A percentile compares a stretch with the other conserved stretches of the same genome.
Conservation (phyloP, 2,797 vertebrate species). For the Sebastes nivosus region DNA sequence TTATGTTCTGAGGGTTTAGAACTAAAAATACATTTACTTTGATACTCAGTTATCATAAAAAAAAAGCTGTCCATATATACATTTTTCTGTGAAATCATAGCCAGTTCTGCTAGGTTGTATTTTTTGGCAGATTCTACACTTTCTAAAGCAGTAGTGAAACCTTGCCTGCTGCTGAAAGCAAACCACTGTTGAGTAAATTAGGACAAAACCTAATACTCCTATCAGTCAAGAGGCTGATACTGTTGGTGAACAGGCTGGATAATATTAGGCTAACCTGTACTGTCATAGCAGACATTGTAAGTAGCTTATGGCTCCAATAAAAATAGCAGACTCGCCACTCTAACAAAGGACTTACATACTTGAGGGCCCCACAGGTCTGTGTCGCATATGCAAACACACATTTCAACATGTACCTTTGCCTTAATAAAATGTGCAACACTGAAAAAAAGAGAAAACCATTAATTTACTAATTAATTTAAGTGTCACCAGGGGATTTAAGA, state of each 20-base stretch:
- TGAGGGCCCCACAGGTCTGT: constrained; percentile 37
- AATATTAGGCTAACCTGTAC: constrained; percentile 67
- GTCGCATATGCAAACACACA: constrained; percentile 23
- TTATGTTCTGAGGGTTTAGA: constrained; percentile 15
- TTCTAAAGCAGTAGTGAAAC: constrained; percentile 33
- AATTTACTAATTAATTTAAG: not conserved
- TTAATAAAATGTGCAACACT: not conserved
- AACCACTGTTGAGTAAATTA: constrained; percentile 11
- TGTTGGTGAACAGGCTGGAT: constrained; percentile 41
- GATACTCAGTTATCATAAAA: constrained; percentile 13
- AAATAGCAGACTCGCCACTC: constrained; percentile 61
- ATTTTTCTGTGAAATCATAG: not conserved
- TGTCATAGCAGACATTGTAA: constrained; percentile 59
- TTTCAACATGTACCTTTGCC: constrained; percentile 16
- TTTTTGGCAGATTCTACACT: constrained; percentile 3
- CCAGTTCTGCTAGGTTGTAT: not conserved
- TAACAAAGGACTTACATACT: constrained; percentile 56
- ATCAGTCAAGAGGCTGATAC: constrained; percentile 35
- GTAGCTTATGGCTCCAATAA: constrained; percentile 69
- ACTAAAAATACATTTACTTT: constrained; percentile 35
- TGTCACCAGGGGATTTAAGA: not conserved
- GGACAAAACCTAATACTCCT: constrained; percentile 6
- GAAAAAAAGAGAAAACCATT: not conserved
- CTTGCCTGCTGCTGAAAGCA: not conserved
- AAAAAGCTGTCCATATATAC: not conserved